phyloP scores from a whole-genome alignment of 2,113 vertebrate genomes.

The Cryptotis parvus region DNA sequence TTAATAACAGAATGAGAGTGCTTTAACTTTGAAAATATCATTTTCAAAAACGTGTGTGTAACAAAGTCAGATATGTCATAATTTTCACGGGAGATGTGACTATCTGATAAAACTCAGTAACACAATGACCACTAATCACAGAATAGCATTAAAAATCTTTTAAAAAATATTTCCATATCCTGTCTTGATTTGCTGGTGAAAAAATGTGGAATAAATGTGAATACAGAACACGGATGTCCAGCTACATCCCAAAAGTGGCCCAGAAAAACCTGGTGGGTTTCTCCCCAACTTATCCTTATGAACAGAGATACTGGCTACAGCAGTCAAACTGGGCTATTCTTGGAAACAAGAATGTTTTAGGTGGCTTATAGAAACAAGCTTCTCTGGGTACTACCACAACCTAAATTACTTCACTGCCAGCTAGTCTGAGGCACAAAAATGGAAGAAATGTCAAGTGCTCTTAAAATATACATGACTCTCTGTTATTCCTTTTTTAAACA shows the following conservation, averaged over 20 bases:
- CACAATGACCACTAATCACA: slow-evolving; percentile 32
- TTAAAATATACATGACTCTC: slow-evolving; percentile 39
- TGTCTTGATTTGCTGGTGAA: slow-evolving; percentile 22
- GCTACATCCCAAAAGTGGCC: neutral
- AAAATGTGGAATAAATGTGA: neutral
- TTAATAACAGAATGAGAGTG: neutral
- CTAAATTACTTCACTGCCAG: neutral
- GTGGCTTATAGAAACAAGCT: neutral
- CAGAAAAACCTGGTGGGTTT: slow-evolving; percentile 18
- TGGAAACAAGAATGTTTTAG: neutral
- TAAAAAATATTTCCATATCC: neutral
- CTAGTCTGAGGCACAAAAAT: slow-evolving; percentile 13
- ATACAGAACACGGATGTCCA: neutral
- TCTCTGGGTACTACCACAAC: neutral
- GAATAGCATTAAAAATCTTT: neutral
- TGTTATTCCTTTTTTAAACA: slow-evolving; percentile 1
- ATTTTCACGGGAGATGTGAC: slow-evolving; percentile 37
- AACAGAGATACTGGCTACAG: neutral
- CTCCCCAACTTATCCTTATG: neutral
- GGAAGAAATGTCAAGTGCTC: slow-evolving; percentile 29
- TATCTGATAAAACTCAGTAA: slow-evolving; percentile 37
- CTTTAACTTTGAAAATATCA: slow-evolving; percentile 39
- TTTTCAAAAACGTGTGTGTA: slow-evolving; percentile 22
- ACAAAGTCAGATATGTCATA: neutral
- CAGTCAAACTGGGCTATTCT: neutral